phyloP scores from a whole-genome alignment of 35 echinoderm and acorn worm species.

The Hemicentrotus pulcherrimus region DNA sequence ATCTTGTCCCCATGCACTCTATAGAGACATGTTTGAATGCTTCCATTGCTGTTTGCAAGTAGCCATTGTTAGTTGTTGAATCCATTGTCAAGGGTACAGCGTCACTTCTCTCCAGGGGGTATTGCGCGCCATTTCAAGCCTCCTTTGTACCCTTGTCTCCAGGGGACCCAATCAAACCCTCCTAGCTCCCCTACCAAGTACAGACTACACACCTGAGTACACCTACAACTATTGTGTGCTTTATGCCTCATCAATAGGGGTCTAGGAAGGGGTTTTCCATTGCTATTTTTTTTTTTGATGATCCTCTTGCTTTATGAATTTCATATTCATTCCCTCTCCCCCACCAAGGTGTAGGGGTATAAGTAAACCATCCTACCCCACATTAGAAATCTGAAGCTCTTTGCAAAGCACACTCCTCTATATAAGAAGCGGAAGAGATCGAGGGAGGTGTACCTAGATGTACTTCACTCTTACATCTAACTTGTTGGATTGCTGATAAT shows the following conservation, averaged over 20 bases:
- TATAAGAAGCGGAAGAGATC: neutral
- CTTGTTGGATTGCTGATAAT: neutral
- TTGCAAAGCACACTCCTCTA: neutral
- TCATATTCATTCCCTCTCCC: neutral
- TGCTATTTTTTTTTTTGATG: neutral
- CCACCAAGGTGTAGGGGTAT: neutral
- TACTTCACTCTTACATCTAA: neutral
- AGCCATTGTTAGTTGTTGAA: neutral
- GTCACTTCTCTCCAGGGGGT: neutral
- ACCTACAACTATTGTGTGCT: neutral
- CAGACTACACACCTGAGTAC: neutral
- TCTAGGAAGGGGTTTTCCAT: neutral
- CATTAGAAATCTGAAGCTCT: neutral
- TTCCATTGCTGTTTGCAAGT: neutral
- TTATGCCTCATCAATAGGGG: neutral
- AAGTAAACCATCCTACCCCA: neutral
- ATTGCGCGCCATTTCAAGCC: neutral
- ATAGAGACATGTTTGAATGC: neutral
- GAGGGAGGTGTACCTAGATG: neutral
- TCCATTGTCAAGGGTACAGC: neutral
- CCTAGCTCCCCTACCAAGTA: neutral
- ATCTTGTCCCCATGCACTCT: neutral
- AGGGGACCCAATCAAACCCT: neutral
- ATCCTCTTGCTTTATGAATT: neutral
- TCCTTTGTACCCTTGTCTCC: neutral